phyloP scores from a whole-genome alignment of 1,140 invertebrate genomes.

The Drosophila kepulauana region DNA sequence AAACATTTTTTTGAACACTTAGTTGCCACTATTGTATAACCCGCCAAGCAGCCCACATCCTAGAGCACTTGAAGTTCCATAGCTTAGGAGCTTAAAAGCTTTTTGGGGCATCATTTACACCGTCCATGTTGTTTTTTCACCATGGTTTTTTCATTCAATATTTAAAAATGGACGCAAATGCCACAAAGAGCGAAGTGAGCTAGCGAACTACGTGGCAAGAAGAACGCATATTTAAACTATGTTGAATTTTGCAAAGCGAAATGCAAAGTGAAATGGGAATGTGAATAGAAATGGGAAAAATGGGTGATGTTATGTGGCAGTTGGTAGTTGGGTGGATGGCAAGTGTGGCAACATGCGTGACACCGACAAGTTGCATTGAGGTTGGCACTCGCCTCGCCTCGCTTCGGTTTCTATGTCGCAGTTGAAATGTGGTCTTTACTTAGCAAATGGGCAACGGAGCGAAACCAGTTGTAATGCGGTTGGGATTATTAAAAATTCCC shows the following conservation, averaged over 20 bases:
- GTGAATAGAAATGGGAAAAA: neutral
- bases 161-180: constrained; percentile 57
- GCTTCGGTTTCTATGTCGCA: constrained; percentile 25
- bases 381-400: constrained; percentile 16
- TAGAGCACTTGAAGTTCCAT: constrained; percentile 18
- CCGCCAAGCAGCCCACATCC: neutral
- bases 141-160: constrained; percentile 50
- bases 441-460: constrained; percentile 26
- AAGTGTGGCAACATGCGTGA: constrained; percentile 36
- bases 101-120: constrained; percentile 66
- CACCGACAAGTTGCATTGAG: constrained; percentile 41
- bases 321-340: neutral
- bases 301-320: neutral
- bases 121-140: constrained; percentile 26
- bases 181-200: constrained; percentile 32
- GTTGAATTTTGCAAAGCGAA: constrained; percentile 28
- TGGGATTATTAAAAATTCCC: constrained; percentile 71
- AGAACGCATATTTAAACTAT: constrained; percentile 56
- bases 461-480: constrained; percentile 64
- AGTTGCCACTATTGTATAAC: neutral
- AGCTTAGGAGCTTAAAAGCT: constrained; percentile 58
- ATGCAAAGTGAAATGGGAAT: constrained; percentile 28
- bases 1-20: neutral
- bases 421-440: constrained; percentile 53
- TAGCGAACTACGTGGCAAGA: constrained; percentile 10